Evolutionary conservation across 2,797 vertebrate genomes (phyloP).

Genomic region (Eulemur albifrons): DNA sequence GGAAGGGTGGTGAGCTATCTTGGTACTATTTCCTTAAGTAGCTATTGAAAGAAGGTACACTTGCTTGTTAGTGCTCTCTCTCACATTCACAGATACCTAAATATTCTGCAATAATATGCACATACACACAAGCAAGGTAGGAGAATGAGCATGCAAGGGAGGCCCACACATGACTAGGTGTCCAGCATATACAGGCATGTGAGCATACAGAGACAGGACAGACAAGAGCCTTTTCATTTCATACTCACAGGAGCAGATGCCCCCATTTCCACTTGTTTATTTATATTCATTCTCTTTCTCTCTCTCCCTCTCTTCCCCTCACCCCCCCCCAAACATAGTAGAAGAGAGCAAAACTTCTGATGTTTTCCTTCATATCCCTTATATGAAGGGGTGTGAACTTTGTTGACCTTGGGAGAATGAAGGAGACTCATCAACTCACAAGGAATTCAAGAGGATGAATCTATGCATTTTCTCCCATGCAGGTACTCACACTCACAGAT

Average conservation of each 20-base stretch:
- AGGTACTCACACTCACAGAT: not conserved
- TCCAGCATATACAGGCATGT: not conserved
- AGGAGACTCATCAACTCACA: slow-evolving; percentile 1
- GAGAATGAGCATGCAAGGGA: not conserved
- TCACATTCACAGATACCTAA: not conserved
- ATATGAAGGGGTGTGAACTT: not conserved
- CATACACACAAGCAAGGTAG: not conserved
- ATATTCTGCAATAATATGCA: not conserved
- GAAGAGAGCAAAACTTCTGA: not conserved
- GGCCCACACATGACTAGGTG: not conserved
- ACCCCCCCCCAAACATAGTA: not conserved
- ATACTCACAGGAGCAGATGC: not conserved
- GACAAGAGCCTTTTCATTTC: not conserved
- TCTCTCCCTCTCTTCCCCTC: not conserved
- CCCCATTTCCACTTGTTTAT: not conserved
- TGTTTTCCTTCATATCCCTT: not conserved
- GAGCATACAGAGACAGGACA: not conserved
- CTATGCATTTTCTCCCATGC: not conserved
- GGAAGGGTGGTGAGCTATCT: not conserved
- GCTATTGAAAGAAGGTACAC: not conserved
- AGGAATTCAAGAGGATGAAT: not conserved
- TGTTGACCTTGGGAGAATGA: not conserved
- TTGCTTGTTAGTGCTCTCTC: not conserved
- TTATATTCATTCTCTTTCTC: not conserved
- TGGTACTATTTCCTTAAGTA: not conserved